Evolutionary conservation across 2,797 vertebrate genomes (phyloP), one percentile per base, ranked within the genome.

Genomic region (Gymnocypris eckloni): DNA sequence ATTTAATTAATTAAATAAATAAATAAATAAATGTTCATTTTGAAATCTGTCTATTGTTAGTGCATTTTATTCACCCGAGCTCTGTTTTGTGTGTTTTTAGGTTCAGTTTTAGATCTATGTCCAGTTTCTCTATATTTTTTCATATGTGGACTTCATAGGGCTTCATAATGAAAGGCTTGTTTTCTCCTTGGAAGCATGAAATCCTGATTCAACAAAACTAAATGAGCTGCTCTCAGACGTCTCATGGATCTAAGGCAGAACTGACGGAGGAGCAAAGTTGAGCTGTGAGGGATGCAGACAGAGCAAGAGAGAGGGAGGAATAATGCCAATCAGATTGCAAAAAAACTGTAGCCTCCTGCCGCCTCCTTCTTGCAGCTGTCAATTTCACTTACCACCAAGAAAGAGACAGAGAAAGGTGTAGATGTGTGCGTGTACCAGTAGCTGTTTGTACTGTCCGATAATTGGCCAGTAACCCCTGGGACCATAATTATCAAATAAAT

Each of bases 321-420:
- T 82, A 64, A 50, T 87, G 83, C 79, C 86, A 85, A 78, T 85
- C 82, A 87, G 79, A 72, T 87, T 12, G 6, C 61, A 59, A 54
- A 84, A 77, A 81, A 72, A 22, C 59, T 82, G 70, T 79, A 84
- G 76, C 70, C 72, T 59, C 48, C 71, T 79, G 71, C 82, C 66
- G 84, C 70, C 70, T 86, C 70, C 52, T 80, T 71, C 50, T 87
- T 80, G 81, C 79, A 80, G 56, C 85, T 87, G 79, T 86, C 78
- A 87, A 70, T 87, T 87, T 85, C 78, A 85, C 70, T 84, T 79
- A 81, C 83, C 86, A 81, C 69, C 37, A 77, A 76, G 54, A 82
- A 86, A 71, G 20, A 61, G 13, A 50, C 41, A 22, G 54, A 79
- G 78, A 61, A 45, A 79, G n/a, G 72, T 76, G 72, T 83, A 75